These are phyloP conservation scores for Nycticryphes semicollaris DNA, from an alignment of 2,113 vertebrate species.

Conservation along the genomic window DNA sequence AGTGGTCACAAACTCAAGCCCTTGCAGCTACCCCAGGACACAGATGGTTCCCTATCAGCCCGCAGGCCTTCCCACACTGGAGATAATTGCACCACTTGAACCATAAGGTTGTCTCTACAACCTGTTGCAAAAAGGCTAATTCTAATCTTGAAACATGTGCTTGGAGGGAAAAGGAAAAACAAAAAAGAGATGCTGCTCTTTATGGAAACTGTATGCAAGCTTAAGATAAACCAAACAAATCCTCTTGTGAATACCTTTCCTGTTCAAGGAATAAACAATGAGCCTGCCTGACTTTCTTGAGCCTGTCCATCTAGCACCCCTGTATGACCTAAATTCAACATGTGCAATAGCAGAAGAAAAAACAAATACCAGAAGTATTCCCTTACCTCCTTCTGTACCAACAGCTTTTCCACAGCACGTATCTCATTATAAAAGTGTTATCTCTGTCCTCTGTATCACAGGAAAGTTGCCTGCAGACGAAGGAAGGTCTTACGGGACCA, in stretches of 20 bases:
- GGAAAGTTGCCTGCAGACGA: not conserved
- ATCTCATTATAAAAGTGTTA: not conserved
- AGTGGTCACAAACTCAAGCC: not conserved
- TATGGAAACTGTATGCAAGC: not conserved
- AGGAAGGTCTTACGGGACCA: not conserved
- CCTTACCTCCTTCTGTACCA: not conserved
- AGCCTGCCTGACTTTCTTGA: not conserved
- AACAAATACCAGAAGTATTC: not conserved
- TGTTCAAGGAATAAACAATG: not conserved
- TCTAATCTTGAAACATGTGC: not conserved
- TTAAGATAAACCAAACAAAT: not conserved
- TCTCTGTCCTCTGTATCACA: not conserved
- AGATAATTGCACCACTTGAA: not conserved
- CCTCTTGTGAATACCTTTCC: not conserved
- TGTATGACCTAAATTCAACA: not conserved
- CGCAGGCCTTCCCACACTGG: not conserved
- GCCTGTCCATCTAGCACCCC: not conserved
- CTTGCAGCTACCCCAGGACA: not conserved
- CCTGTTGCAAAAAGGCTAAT: not conserved
- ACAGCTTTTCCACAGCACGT: not conserved
- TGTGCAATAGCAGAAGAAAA: not conserved
- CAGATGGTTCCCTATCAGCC: not conserved
- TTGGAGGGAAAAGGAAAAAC: not conserved
- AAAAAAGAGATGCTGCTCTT: not conserved
- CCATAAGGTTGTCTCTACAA: not conserved